Evolutionary conservation across 2,888 invertebrate genomes (phyloP), one percentile per base, ranked within the genome.

Genomic region (Eupithecia abbreviata): DNA sequence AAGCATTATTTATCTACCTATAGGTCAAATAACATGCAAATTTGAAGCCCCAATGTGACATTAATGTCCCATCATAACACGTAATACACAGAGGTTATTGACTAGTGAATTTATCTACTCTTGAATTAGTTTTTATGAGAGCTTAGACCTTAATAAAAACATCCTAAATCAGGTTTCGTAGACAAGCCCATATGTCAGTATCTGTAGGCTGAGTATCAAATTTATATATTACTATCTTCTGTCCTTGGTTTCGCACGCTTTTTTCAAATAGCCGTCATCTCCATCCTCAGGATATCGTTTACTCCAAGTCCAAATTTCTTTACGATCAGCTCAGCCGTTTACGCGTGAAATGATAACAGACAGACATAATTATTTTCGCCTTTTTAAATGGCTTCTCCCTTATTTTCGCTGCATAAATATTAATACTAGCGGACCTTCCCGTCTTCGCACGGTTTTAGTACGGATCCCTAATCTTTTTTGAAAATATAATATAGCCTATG

Each of bases 31-130:
- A 15, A 42, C 42, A 42, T 42, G 66, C n/a, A 10, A 9, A 30
- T 47, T 30, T 47, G 13, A 62, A 45, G 10, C 12, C 3, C 51
- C 71, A 74, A 74, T 71, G 71, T 74, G 74, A 74, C 74, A 71
- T 58, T 42, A 65, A 71, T 47, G 71, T 71, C 74, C 65, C 43
- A 7, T 66, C 2, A 7, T 42, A 15, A 30, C 7, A 43, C 4
- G 7, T 9, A 55, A n/a, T 41, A 42, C 5, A 42, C 15, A 5
- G 13, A 66, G 66, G 66, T 66, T 66, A 41, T 15, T 66, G 42
- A 66, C 66, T 42, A 15, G 5, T 5, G 41, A 66, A 42, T 30
- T 62, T 62, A 62, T 62, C 30, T 62, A 18, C 12, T 18, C 30
- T 30, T 62, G 1, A 18, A 58, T 58, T 30, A 18, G 18, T 62